Percentiles rank a stretch among this genome's conserved stretches.
These are phyloP conservation scores for Linepithema humile DNA, from an alignment of 1,140 invertebrate species.

Conservation along the genomic window DNA sequence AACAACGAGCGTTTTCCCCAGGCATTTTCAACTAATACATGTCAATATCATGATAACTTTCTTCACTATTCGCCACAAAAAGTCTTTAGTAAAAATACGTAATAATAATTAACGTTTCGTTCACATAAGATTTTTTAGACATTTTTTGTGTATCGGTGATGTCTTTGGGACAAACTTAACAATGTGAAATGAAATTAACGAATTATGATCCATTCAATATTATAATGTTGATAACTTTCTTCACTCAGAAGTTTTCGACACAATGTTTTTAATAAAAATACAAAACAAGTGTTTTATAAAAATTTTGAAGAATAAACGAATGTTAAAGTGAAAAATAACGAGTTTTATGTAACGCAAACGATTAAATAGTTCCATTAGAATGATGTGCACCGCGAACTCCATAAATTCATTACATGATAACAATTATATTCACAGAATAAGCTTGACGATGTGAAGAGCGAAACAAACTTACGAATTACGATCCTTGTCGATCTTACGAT, in stretches of 20 bases:
- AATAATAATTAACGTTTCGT: too few species aligned
- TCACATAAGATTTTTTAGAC: slow-evolving; percentile 34
- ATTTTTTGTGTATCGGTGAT: background rate
- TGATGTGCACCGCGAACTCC: too few species aligned
- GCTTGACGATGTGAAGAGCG: background rate
- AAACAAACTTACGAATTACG: background rate
- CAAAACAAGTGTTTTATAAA: background rate
- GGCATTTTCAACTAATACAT: too few species aligned
- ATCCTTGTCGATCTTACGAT: slow-evolving; percentile 24
- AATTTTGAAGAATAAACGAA: background rate
- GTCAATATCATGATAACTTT: too few species aligned
- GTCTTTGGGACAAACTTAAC: too few species aligned
- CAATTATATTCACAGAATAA: background rate
- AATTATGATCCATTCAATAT: too few species aligned
- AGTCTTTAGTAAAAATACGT: too few species aligned
- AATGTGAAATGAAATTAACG: too few species aligned
- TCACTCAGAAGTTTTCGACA: background rate
- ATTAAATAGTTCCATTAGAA: too few species aligned
- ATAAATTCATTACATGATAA: slow-evolving; percentile 4
- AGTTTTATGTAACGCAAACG: background rate
- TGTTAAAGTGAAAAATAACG: background rate
- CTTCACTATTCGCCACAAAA: too few species aligned
- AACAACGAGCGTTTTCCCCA: too few species aligned
- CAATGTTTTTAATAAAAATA: background rate
- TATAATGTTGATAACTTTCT: background rate